Conservation (phyloP, 2,113 vertebrate species). For the Oncorhynchus kisutch region DNA sequence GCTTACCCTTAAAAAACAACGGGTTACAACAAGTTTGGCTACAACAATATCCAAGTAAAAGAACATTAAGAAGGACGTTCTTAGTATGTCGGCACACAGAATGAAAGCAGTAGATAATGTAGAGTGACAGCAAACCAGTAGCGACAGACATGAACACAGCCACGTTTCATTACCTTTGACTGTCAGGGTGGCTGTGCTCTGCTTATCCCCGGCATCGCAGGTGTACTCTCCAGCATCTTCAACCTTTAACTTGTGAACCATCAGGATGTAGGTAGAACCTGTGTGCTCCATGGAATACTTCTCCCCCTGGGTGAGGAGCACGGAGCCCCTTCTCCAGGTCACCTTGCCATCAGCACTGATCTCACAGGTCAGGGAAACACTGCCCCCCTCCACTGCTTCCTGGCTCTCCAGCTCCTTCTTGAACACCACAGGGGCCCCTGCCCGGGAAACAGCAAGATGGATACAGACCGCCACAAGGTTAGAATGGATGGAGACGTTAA, state of each 20-base stretch:
- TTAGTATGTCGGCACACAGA: neutral
- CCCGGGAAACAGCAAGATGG: conserved; percentile 17
- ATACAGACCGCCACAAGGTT: conserved; percentile 39
- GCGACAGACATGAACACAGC: conserved; percentile 1
- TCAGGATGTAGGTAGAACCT: conserved; percentile 61
- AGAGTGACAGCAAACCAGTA: conserved; percentile 7
- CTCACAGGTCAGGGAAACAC: conserved; percentile 69
- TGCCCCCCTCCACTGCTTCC: conserved; percentile 63
- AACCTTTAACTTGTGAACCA: conserved; percentile 65
- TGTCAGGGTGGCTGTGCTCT: conserved; percentile 70
- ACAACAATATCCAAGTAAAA: neutral
- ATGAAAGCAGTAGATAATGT: neutral
- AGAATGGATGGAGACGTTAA: neutral
- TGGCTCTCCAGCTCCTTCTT: conserved; percentile 73
- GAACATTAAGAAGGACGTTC: neutral
- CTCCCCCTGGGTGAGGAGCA: conserved; percentile 65
- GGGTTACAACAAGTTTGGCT: neutral
- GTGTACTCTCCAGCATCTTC: conserved; percentile 77
- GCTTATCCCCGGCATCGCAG: conserved; percentile 74
- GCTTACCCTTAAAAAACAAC: too few species aligned
- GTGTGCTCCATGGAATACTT: conserved; percentile 75
- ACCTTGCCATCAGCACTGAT: conserved; percentile 63
- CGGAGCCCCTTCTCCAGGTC: conserved; percentile 73
- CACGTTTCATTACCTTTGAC: conserved; percentile 74
- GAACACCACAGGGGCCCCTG: conserved; percentile 73